Base-by-base conservation (phyloP, 2,888 invertebrate species). In the Eristalinus aeneus region DNA sequence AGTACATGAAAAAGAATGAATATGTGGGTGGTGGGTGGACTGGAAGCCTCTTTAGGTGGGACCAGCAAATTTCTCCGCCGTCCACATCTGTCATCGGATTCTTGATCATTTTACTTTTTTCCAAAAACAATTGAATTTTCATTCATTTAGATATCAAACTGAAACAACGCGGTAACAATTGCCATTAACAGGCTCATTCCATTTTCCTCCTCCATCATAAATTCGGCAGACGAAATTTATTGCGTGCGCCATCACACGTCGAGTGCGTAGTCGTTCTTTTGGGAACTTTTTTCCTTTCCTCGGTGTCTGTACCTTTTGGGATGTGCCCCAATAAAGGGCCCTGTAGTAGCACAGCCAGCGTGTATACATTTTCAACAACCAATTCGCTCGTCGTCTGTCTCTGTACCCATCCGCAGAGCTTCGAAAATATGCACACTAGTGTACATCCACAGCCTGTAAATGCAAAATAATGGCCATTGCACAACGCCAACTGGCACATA, bases 361-460 rank as follows among this genome's bases (percentile, higher is more conserved):
- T 60, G 68, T 69, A 83, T 83, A 83, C 78, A 83, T 78, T 27
- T 3, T 74, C 39, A 64, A n/a, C 68, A 78, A 58, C 58, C 69
- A 74, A 73, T 78, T 78, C 73, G 78, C 69, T 78, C 78, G 69
- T 69, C 73, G 77, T 11, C 64, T 8, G 39, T 58, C 8, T 8
- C 16, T 69, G 73, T 74, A 58, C 68, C 68, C 34, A 34, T 39
- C 23, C 63, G 31, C 32, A 22, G 53, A 56, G 27, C 46, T 6
- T 54, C 31, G 23, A 31, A 53, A 27, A 68, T 74, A 74, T 74
- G 61, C 32, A 64, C 36, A 63, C 65, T 23, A 2, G 27, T 27
- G 27, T 23, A 64, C 56, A 16, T n/a, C 8, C 39, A 36, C 27
- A 58, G 22, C 8, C 16, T 58, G 76, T 71, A 72, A 65, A 76